Base-by-base conservation (phyloP, 1,140 invertebrate species). In the Drosophila quadrilineata region DNA sequence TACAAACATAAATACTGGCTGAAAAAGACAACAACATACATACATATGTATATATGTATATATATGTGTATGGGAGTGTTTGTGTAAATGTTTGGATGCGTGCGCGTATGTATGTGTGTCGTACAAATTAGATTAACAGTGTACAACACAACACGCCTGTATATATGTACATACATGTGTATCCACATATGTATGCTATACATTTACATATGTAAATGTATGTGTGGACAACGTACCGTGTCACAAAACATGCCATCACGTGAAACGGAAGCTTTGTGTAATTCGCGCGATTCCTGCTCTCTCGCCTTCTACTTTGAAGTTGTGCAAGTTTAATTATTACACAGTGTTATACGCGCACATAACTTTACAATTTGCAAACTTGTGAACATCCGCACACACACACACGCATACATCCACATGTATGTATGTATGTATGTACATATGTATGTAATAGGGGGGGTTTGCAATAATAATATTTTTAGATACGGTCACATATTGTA, bases 121-220 rank as follows among this genome's bases (percentile, higher is more conserved):
- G 56, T 48, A 57, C 70, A 84, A 84, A 84, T 84, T 84, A 74
- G 74, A 84, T 84, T 84, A 84, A 62, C 65, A 50, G 52, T n/a
- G n/a, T 43, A 73, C 53, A 33, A 70, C 50, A 71, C 40, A 72
- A 9, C 8, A 21, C 6, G 14, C 6, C 17, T 12, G n/a, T n/a
- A n/a, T n/a, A n/a, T n/a, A n/a, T n/a, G n/a, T n/a, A n/a, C n/a
- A n/a, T n/a, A n/a, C n/a, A n/a, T n/a, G n/a, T n/a, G n/a, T n/a
- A n/a, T n/a, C n/a, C n/a, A n/a, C n/a, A n/a, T n/a, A n/a, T n/a
- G n/a, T n/a, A n/a, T n/a, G n/a, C n/a, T n/a, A n/a, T n/a, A n/a
- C n/a, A n/a, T n/a, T n/a, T n/a, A n/a, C n/a, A n/a, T n/a, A n/a
- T n/a, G n/a, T n/a, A n/a, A n/a, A n/a, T n/a, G n/a, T n/a, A n/a